phyloP scores from a whole-genome alignment of 2,113 vertebrate species.

The Rhinoptilus africanus region DNA sequence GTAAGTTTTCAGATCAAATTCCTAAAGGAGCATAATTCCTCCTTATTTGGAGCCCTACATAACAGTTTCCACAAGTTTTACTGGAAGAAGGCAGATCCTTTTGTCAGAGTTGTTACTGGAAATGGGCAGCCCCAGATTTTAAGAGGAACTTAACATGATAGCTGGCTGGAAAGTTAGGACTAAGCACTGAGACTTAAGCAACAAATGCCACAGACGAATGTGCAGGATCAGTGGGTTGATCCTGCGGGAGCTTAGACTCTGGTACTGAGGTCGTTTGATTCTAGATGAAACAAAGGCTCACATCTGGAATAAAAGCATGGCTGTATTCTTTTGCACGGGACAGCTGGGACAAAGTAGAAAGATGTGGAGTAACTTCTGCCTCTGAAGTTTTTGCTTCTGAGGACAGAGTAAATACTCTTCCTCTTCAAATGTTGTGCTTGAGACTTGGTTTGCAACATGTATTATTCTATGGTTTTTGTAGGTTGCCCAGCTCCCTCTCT shows the following conservation, averaged over 20 bases:
- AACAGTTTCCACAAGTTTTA: not conserved
- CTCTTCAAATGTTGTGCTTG: not conserved
- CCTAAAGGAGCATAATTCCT: not conserved
- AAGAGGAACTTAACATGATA: not conserved
- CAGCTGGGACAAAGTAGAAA: not conserved
- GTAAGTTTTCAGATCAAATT: not conserved
- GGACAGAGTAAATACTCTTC: not conserved
- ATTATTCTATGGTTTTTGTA: constrained; percentile 19
- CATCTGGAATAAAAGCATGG: not conserved
- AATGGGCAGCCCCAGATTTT: not conserved
- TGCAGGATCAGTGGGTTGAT: not conserved
- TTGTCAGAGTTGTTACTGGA: not conserved
- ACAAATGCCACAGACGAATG: not conserved
- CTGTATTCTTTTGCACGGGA: not conserved
- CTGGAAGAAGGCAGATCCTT: not conserved
- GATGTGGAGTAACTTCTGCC: not conserved
- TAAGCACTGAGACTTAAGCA: not conserved
- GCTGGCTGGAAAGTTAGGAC: not conserved
- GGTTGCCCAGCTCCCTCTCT: constrained; percentile 94
- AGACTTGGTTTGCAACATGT: not conserved
- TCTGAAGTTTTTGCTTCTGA: not conserved
- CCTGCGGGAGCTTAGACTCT: not conserved
- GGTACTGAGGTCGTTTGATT: not conserved
- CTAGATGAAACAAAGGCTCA: not conserved
- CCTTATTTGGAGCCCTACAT: not conserved